Base-by-base conservation (phyloP, 2,113 vertebrate species). In the Cheirogaleus medius region DNA sequence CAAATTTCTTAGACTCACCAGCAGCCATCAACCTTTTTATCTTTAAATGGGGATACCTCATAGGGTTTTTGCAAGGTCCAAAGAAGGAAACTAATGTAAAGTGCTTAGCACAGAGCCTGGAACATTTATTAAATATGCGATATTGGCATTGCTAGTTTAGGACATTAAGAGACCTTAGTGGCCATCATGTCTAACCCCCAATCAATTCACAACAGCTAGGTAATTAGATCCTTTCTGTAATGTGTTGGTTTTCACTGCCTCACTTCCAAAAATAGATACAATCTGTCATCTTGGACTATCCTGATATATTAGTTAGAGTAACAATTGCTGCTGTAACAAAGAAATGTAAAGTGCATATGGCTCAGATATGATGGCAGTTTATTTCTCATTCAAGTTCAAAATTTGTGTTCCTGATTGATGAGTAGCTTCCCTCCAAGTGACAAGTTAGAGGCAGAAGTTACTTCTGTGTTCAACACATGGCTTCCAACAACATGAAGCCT, bases 111-210 rank as follows among this genome's bases (percentile, higher is more conserved):
- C 21, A 77, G 29, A 60, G 17, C 17, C 34, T 90, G 7, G 18
- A 92, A 81, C 15, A 90, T 63, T 91, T 95, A 87, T 93, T 95
- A 93, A 89, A 80, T 54, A 82, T 49, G 52, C 78, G 8, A 37
- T 58, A 78, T 44, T 85, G 25, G 11, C 56, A 34, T 77, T 58
- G 80, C 68, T 92, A 66, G 82, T 32, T 93, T 69, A 91, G 9
- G 23, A 5, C 85, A 76, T 56, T 54, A 87, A 56, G 73, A 90
- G 69, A 81, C 58, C 44, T 90, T 73, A 85, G 52, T 81, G 58
- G 27, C 9, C 58, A 87, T 86, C 58, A 73, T 56, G 68, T 76
- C 58, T 97, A 90, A 93, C 52, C 52, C 10, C 21, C 64, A 94
- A 42, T 90, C n/a, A 52, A 52, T 87, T 95, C 60, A 73, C 21